phyloP scores from a whole-genome alignment of 2,113 vertebrate genomes.

The Gorsachius goisagi region DNA sequence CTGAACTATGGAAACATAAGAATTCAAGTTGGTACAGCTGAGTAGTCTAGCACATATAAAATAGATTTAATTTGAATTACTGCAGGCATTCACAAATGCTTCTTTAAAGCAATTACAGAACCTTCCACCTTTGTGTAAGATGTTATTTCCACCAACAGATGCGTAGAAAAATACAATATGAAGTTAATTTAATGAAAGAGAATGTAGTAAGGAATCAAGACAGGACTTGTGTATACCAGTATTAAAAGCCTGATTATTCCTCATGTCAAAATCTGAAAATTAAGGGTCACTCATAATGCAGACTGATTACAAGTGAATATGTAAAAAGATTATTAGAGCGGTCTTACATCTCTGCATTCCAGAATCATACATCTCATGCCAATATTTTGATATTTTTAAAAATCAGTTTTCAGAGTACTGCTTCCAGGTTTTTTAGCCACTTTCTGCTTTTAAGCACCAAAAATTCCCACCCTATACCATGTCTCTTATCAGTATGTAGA shows the following conservation, averaged over 20 bases:
- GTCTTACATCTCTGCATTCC: not conserved
- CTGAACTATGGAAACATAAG: not conserved
- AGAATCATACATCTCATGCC: not conserved
- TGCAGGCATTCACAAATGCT: not conserved
- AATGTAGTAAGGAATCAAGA: not conserved
- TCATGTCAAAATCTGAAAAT: constrained; percentile 15
- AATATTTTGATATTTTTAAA: not conserved
- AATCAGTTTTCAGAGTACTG: not conserved
- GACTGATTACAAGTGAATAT: not conserved
- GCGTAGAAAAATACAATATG: not conserved
- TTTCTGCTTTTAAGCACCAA: not conserved
- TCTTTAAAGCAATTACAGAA: not conserved
- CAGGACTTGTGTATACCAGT: not conserved
- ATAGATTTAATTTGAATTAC: not conserved
- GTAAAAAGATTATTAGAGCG: not conserved
- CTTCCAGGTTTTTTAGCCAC: not conserved
- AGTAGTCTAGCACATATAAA: not conserved
- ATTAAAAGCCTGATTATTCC: not conserved
- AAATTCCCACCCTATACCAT: not conserved
- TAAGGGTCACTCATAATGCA: not conserved
- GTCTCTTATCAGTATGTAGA: not conserved
- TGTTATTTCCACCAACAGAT: not conserved
- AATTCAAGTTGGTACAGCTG: not conserved
- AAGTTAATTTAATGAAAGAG: not conserved
- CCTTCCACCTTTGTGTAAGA: not conserved